Percentiles rank a stretch among this genome's conserved stretches.
phyloP scores from a whole-genome alignment of 1,140 invertebrate genomes.

The Zaprionus inermis region DNA sequence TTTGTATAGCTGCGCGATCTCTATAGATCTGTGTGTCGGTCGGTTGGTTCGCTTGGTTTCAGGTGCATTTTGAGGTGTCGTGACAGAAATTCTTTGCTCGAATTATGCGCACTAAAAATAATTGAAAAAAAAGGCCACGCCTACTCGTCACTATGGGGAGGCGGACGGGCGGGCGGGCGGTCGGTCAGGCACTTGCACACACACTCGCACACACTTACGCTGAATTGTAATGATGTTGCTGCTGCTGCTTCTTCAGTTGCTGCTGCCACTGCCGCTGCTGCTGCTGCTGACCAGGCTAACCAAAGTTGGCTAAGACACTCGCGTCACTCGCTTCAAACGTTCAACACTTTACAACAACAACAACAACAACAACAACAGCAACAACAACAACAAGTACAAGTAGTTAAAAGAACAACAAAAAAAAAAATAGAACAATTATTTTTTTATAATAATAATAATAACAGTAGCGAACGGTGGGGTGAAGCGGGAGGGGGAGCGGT shows the following conservation, averaged over 20 bases:
- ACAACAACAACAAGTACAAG: constrained; percentile 61
- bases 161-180: no score
- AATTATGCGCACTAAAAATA: constrained; percentile 82
- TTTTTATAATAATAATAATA: constrained; percentile 3
- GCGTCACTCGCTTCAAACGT: constrained; percentile 41
- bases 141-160: not conserved
- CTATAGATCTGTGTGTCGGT: not conserved
- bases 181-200: not conserved
- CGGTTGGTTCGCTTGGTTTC: constrained; percentile 38
- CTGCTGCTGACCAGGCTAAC: constrained; percentile 35
- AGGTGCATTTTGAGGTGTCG: constrained; percentile 82
- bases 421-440: constrained; percentile 34
- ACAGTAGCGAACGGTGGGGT: not conserved
- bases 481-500: not conserved
- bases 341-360: constrained; percentile 65
- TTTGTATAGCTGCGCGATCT: constrained; percentile 11
- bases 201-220: constrained; percentile 3
- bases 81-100: constrained; percentile 72
- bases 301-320: constrained; percentile 69
- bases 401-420: constrained; percentile 51
- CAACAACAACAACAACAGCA: constrained; percentile 60
- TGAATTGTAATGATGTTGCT: constrained; percentile 21
- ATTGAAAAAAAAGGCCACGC: constrained; percentile 56
- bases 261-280: constrained; percentile 22
- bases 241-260: constrained; percentile 9